phyloP scores from a whole-genome alignment of 2,888 invertebrate species.

The Idaea biselata region DNA sequence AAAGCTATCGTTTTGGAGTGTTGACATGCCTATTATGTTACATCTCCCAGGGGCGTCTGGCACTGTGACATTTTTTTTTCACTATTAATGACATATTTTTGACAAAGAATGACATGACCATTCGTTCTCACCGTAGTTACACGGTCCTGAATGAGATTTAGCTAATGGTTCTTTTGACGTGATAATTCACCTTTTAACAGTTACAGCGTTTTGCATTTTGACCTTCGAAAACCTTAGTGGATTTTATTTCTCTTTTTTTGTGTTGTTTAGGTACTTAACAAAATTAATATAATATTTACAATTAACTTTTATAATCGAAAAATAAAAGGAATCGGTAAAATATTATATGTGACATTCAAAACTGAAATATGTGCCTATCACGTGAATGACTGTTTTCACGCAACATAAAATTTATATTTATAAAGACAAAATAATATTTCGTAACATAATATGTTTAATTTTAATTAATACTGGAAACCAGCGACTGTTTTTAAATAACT shows the following conservation, averaged over 20 bases:
- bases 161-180: slow-evolving; percentile 30
- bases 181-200: slow-evolving; percentile 10
- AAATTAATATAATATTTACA: no score
- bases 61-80: slow-evolving; percentile 68
- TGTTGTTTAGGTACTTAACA: not conserved
- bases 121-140: slow-evolving; percentile 76
- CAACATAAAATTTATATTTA: no score
- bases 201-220: not conserved
- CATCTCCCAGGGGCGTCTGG: slow-evolving; percentile 66
- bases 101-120: slow-evolving; percentile 74
- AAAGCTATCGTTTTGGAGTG: slow-evolving; percentile 66
- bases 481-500: no score
- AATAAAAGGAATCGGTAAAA: no score
- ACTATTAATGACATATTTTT: slow-evolving; percentile 72
- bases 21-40: slow-evolving; percentile 77
- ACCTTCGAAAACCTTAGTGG: not conserved
- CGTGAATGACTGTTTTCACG: no score
- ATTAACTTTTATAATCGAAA: no score
- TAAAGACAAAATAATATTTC: no score
- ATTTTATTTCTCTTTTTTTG: not conserved
- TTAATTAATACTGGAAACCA: no score
- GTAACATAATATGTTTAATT: no score
- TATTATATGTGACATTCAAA: no score
- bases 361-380: no score
- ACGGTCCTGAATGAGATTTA: slow-evolving; percentile 65